phyloP scores from a whole-genome alignment of 2,888 invertebrate genomes.

The Atherix ibis region DNA sequence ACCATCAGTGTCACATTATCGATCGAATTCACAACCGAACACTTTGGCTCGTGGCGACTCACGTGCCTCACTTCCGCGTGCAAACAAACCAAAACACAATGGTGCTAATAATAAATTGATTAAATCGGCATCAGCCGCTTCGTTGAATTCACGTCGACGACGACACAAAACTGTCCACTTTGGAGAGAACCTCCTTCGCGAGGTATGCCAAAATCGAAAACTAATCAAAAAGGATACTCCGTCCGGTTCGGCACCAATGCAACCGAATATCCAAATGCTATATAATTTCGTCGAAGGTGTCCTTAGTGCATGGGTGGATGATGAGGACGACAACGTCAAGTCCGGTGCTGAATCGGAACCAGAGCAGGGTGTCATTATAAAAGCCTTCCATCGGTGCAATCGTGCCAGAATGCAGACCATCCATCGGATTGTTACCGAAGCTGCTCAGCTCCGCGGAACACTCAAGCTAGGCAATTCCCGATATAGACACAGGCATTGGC shows the following conservation, averaged over 20 bases:
- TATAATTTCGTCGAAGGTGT: constrained; percentile 71
- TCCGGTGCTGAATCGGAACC: constrained; percentile 60
- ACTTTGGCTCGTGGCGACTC: constrained; percentile 30
- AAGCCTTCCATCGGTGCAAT: constrained; percentile 34
- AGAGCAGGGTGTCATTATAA: constrained; percentile 40
- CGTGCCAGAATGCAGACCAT: constrained; percentile 53
- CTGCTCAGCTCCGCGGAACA: constrained; percentile 50
- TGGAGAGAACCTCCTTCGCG: constrained; percentile 57
- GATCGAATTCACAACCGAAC: constrained; percentile 31
- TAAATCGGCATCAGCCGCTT: constrained; percentile 42
- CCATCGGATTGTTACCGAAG: constrained; percentile 50
- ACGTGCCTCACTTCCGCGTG: constrained; percentile 20
- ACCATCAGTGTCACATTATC: constrained; percentile 20
- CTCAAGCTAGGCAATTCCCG: constrained; percentile 51
- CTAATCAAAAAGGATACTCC: constrained; percentile 33
- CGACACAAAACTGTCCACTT: constrained; percentile 66
- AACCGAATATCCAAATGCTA: constrained; percentile 63
- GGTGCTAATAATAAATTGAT: constrained; percentile 23
- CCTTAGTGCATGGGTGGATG: constrained; percentile 62
- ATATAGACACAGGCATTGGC: constrained; percentile 69
- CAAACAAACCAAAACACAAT: constrained; percentile 13
- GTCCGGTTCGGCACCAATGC: constrained; percentile 36
- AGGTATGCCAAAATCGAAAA: constrained; percentile 56
- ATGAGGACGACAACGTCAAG: constrained; percentile 42
- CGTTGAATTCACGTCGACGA: constrained; percentile 48